Evolutionary conservation across 2,113 vertebrate species (phyloP).

Genomic region (Chitala chitala): DNA sequence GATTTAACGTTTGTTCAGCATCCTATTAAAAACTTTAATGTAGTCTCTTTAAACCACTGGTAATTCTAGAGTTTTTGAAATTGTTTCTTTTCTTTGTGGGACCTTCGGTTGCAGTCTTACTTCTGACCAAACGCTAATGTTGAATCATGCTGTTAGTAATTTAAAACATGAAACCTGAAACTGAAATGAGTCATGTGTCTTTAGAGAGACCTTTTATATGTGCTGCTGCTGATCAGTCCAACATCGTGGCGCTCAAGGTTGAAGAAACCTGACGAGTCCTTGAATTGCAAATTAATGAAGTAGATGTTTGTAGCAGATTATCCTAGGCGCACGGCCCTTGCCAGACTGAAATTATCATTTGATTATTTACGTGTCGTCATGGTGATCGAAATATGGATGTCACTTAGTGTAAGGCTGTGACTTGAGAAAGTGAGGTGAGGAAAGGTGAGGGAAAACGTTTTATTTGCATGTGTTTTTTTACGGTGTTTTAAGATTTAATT

Average conservation of each 20-base stretch:
- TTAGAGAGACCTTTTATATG: constrained; percentile 29
- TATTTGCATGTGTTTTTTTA: too few species aligned
- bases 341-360: neutral
- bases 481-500: too few species aligned
- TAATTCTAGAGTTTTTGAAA: neutral
- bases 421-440: too few species aligned
- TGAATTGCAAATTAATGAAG: constrained; percentile 23
- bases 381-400: constrained; percentile 12
- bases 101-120: constrained; percentile 14
- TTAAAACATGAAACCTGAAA: constrained; percentile 8
- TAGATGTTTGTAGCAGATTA: constrained; percentile 13
- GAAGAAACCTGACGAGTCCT: constrained; percentile 12
- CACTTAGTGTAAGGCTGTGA: neutral
- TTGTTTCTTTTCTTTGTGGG: neutral
- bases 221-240: constrained; percentile 32
- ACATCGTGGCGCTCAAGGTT: constrained; percentile 25
- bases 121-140: constrained; percentile 9
- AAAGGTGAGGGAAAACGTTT: too few species aligned
- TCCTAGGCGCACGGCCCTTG: constrained; percentile 16
- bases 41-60: neutral
- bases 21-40: neutral
- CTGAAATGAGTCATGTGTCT: constrained; percentile 27
- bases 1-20: neutral
- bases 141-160: constrained; percentile 19
- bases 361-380: neutral